These are phyloP conservation scores for Rotaria socialis DNA, from an alignment of 2,888 invertebrate genomes.

Conservation along the genomic window DNA sequence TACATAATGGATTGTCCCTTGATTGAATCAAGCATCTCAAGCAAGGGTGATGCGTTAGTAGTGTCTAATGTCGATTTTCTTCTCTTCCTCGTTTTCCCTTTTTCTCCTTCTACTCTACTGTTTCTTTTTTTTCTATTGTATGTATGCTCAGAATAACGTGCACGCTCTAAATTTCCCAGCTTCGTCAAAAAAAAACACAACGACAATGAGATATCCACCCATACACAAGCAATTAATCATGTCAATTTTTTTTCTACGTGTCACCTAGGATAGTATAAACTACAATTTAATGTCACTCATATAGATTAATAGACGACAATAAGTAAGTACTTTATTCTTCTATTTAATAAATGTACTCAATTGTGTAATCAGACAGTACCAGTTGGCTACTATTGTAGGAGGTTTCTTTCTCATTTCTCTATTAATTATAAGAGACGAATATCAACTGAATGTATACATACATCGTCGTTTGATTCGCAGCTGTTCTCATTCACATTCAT, in stretches of 20 bases:
- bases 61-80: neutral
- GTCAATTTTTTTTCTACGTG: neutral
- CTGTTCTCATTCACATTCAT: neutral
- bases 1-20: neutral
- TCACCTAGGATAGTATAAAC: neutral
- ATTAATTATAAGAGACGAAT: neutral
- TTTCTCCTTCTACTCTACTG: neutral
- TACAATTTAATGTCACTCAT: neutral
- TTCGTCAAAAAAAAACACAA: neutral
- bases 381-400: neutral
- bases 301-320: neutral
- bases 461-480: neutral
- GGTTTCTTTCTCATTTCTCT: neutral
- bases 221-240: neutral
- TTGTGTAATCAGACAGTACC: neutral
- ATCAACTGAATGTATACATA: neutral
- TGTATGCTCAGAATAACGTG: neutral
- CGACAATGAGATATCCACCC: neutral
- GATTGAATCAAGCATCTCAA: neutral
- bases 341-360: neutral
- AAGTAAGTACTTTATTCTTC: slow-evolving; percentile 1
- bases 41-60: neutral
- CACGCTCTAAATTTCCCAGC: neutral
- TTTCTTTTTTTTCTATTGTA: neutral
- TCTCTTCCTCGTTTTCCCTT: neutral